Base-by-base conservation (phyloP, 2,113 vertebrate genomes). In the Microcebus ravelobensis region DNA sequence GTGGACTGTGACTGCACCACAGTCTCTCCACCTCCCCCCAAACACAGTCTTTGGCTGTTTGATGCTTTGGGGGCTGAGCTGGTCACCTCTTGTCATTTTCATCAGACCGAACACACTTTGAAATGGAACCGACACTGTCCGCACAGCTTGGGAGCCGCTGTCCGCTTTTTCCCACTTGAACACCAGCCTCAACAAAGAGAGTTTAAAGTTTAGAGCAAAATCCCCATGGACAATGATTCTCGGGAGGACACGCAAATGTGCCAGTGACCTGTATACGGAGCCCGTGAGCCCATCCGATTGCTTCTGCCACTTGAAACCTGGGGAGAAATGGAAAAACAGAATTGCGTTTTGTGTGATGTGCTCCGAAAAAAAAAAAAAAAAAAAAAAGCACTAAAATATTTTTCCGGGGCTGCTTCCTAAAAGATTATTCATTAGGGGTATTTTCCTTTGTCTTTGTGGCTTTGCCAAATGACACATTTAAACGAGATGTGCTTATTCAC, bases 231-330 rank as follows among this genome's bases (percentile, higher is more conserved):
- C 98, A 97, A 91, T 14, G 0, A 17, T 80, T 96, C 97, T 98
- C 95, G 42, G 59, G 96, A 87, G 67, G 61, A 84, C 91, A 27
- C 97, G 92, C 92, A 95, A 97, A 84, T 96, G 73, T 94, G 95
- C 91, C 93, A 81, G 65, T 98, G 82, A 97, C 96, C 96, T 96
- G 95, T 71, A 88, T 88, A 95, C 31, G 17, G 91, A 96, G 96
- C 17, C 29, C 3, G 2, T 18, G 57, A 95, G 97, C 83, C 31
- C 21, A 34, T 97, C 76, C 45, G 77, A 39, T 10, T 83, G 42
- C 76, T 93, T 90, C 14, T 92, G 92, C 84, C 59, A 73, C 79
- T 76, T 95, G 81, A 89, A 98, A 94, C 31, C 50, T 57, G 3
- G 52, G 52, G 89, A 45, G 94, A 94, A 96, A 76, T n/a, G 68